phyloP scores from a whole-genome alignment of 2,113 vertebrate species.

The Daphoenositta chrysoptera region DNA sequence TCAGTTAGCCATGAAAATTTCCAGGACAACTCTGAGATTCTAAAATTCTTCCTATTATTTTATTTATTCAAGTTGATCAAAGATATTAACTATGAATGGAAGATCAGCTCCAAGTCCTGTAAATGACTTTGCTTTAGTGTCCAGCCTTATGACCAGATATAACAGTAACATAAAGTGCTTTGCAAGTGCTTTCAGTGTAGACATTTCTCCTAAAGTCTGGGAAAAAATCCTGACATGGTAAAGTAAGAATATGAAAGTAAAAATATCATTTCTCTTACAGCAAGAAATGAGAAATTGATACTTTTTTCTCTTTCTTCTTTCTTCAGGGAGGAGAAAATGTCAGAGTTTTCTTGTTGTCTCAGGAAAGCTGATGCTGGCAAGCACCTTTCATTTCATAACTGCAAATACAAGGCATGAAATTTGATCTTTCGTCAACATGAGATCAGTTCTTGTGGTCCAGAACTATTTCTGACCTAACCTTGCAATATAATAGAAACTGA shows the following conservation, averaged over 20 bases:
- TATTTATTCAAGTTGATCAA: background rate
- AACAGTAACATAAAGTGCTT: background rate
- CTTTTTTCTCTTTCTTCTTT: background rate
- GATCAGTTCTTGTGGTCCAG: background rate
- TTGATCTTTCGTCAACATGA: background rate
- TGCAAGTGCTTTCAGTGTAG: background rate
- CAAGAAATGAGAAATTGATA: background rate
- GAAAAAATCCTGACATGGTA: background rate
- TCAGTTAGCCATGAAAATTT: background rate
- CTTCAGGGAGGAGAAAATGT: background rate
- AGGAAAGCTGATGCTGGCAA: slow-evolving; percentile 4
- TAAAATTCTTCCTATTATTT: background rate
- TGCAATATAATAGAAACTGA: background rate
- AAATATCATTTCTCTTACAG: background rate
- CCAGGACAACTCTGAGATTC: background rate
- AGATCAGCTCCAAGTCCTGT: background rate
- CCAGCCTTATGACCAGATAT: background rate
- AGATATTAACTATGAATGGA: background rate
- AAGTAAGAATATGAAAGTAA: background rate
- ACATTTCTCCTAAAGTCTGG: background rate
- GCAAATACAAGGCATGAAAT: background rate
- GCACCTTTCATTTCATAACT: background rate
- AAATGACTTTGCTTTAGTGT: background rate
- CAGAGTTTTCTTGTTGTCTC: background rate
- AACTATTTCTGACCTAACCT: background rate